phyloP scores from a whole-genome alignment of 2,888 invertebrate genomes.

The Phytoseiulus persimilis region DNA sequence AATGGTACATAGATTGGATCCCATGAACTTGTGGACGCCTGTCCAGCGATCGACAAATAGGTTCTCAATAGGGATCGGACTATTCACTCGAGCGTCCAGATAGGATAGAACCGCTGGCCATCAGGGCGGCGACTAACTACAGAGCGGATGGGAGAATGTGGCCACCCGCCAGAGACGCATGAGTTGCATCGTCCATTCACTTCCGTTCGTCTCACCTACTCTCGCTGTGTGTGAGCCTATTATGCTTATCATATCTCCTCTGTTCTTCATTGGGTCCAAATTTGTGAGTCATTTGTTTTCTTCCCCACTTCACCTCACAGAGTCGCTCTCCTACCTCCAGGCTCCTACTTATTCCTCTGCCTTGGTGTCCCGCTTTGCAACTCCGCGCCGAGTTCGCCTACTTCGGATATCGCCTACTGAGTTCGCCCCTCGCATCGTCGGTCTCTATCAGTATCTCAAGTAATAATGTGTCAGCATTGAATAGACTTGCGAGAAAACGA shows the following conservation, averaged over 20 bases:
- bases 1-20: conserved; percentile 24
- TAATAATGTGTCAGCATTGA: too few species aligned
- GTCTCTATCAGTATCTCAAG: too few species aligned
- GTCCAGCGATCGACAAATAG: neutral
- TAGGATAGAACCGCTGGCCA: neutral
- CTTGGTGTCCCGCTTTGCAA: neutral
- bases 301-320: neutral
- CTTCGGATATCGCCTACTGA: neutral
- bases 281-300: neutral
- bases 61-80: conserved; percentile 40
- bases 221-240: neutral
- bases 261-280: neutral
- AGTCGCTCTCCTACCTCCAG: neutral
- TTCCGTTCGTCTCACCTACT: neutral
- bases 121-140: neutral
- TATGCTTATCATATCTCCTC: conserved; percentile 5
- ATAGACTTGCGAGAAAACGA: too few species aligned
- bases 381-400: neutral
- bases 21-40: neutral
- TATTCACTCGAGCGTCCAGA: neutral
- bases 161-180: neutral
- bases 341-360: neutral
- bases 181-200: neutral
- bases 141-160: neutral
- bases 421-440: neutral